These are phyloP conservation scores for Pseudorasbora parva DNA, from an alignment of 2,113 vertebrate genomes.

Conservation along the genomic window DNA sequence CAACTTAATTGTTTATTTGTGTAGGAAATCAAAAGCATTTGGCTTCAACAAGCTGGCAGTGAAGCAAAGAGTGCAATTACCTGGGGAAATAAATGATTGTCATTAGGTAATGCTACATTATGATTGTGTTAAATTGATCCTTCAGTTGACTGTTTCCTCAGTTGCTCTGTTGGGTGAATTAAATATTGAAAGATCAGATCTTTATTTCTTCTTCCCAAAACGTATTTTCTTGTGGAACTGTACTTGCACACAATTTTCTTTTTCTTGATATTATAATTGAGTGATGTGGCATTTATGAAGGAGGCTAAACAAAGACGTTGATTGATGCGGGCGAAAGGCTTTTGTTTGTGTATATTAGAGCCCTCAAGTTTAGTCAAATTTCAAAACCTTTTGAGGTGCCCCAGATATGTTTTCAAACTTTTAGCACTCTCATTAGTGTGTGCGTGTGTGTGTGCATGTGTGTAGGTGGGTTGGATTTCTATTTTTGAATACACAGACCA, in stretches of 20 bases:
- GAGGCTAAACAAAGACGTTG: background rate
- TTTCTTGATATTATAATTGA: slow-evolving; percentile 4
- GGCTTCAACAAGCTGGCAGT: slow-evolving; percentile 1
- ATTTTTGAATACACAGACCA: background rate
- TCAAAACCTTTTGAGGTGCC: background rate
- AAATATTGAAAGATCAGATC: background rate
- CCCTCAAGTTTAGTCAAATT: background rate
- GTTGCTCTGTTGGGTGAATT: slow-evolving; percentile 9
- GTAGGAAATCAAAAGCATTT: slow-evolving; percentile 28
- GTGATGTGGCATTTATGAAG: slow-evolving; percentile 17
- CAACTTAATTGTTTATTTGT: slow-evolving; percentile 33
- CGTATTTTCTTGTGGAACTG: background rate
- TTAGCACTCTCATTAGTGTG: background rate
- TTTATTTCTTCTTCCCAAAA: background rate
- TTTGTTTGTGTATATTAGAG: slow-evolving; percentile 4
- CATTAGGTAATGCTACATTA: slow-evolving; percentile 31
- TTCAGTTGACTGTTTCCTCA: slow-evolving; percentile 1
- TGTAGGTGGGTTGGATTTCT: background rate
- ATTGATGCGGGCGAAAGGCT: background rate
- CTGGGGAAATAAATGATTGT: slow-evolving; percentile 43
- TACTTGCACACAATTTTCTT: background rate
- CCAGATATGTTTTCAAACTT: background rate
- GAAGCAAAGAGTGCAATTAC: slow-evolving; percentile 24
- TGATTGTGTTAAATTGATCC: slow-evolving; percentile 25
- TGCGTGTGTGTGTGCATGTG: background rate